Percentiles rank a stretch among this genome's conserved stretches.
Conservation (phyloP, 37 sponge, comb jelly and placozoan genomes). For the Oscarella lobularis region DNA sequence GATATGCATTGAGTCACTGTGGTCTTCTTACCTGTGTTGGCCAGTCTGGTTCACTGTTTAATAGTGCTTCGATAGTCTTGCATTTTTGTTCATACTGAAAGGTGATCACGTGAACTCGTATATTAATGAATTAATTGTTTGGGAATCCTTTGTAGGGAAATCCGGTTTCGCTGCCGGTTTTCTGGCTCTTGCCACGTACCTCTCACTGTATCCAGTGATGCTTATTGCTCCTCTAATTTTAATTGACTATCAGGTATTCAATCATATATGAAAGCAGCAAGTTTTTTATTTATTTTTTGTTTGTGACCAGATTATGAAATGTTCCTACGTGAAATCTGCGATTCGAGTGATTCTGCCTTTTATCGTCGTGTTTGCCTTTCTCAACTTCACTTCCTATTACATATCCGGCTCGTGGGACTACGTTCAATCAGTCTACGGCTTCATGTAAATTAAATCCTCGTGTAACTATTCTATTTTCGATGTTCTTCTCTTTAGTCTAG, state of each 20-base stretch:
- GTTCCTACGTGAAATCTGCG: too few species aligned
- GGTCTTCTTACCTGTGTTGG: slow-evolving; percentile 58
- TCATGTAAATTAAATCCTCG: slow-evolving; percentile 38
- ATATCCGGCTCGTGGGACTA: slow-evolving; percentile 72
- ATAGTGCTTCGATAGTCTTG: slow-evolving; percentile 25
- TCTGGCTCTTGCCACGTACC: slow-evolving; percentile 53
- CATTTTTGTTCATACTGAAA: slow-evolving; percentile 37
- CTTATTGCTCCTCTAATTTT: slow-evolving; percentile 63
- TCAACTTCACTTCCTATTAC: slow-evolving; percentile 32
- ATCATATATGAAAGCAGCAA: too few species aligned
- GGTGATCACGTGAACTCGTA: too few species aligned
- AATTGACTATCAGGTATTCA: slow-evolving; percentile 40
- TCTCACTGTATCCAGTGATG: slow-evolving; percentile 76
- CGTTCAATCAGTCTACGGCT: slow-evolving; percentile 41
- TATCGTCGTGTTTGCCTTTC: too few species aligned
- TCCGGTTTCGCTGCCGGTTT: too few species aligned
- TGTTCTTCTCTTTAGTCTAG: slow-evolving; percentile 19
- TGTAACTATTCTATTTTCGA: neutral
- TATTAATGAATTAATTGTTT: too few species aligned
- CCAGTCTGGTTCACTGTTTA: slow-evolving; percentile 37
- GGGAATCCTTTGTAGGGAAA: too few species aligned
- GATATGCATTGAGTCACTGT: slow-evolving; percentile 72
- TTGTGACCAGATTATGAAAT: too few species aligned
- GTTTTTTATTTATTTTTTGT: too few species aligned
- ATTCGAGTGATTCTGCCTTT: too few species aligned